These are phyloP conservation scores for Rhinophrynus dorsalis DNA, from an alignment of 2,797 vertebrate genomes.

Conservation along the genomic window DNA sequence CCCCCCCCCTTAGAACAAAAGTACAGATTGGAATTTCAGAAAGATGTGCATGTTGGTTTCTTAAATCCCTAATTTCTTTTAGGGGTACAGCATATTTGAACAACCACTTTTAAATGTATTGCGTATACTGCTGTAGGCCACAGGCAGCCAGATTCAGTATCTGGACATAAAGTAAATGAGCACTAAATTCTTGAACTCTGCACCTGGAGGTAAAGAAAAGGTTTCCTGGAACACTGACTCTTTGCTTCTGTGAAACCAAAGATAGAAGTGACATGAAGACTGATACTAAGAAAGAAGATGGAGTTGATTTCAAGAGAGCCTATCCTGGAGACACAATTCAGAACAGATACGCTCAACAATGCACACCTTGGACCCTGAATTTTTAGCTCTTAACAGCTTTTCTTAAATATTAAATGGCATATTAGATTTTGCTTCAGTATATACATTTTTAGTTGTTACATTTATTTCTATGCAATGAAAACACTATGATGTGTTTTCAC, in stretches of 20 bases:
- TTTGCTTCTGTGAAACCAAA: slow-evolving; percentile 45
- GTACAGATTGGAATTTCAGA: too few species aligned
- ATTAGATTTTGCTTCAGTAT: background rate
- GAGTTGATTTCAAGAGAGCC: background rate
- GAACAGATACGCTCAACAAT: background rate
- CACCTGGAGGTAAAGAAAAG: background rate
- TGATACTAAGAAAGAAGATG: background rate
- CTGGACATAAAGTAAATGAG: background rate
- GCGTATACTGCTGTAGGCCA: background rate
- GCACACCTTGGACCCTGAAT: background rate
- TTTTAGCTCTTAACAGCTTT: background rate
- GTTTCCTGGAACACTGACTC: background rate
- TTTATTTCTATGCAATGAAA: slow-evolving; percentile 68
- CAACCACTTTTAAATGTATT: slow-evolving; percentile 12
- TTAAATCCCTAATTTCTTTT: too few species aligned
- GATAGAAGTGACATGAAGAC: slow-evolving; percentile 21
- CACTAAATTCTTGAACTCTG: background rate
- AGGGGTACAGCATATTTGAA: background rate
- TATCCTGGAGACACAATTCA: background rate
- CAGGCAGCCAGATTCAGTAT: background rate
- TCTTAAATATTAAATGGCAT: slow-evolving; percentile 17
- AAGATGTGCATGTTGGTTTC: too few species aligned
- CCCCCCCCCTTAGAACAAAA: too few species aligned
- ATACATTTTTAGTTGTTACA: slow-evolving; percentile 18
- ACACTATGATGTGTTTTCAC: slow-evolving; percentile 42